Conservation (phyloP, 2,113 vertebrate genomes). For the Argyrosomus japonicus region DNA sequence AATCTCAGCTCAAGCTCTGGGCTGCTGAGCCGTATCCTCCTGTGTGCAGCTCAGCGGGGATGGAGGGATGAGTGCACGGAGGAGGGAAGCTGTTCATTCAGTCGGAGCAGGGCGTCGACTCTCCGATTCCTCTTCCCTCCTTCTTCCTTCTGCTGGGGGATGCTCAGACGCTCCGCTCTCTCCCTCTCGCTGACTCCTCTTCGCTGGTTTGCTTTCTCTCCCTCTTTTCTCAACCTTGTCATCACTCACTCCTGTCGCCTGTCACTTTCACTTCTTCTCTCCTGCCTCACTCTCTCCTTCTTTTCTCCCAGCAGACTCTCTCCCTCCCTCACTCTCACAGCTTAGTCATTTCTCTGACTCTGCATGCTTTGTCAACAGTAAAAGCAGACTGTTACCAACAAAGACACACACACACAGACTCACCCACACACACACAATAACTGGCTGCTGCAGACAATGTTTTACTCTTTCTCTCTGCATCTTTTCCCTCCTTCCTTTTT, state of each 20-base stretch:
- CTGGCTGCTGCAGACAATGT: slow-evolving; percentile 43
- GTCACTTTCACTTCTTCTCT: slow-evolving; percentile 39
- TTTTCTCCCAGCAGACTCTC: neutral
- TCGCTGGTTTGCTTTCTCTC: slow-evolving; percentile 6
- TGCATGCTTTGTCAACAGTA: slow-evolving; percentile 74
- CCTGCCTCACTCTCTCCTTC: slow-evolving; percentile 27
- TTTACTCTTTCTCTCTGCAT: slow-evolving; percentile 43
- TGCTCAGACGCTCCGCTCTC: slow-evolving; percentile 48
- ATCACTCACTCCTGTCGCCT: slow-evolving; percentile 38
- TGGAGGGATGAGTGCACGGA: slow-evolving; percentile 50
- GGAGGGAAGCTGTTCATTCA: slow-evolving; percentile 67
- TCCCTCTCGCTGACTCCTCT: slow-evolving; percentile 1
- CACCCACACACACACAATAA: slow-evolving; percentile 29
- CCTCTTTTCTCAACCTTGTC: slow-evolving; percentile 33
- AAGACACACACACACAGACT: slow-evolving; percentile 27
- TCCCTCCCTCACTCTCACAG: slow-evolving; percentile 20
- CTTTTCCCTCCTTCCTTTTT: slow-evolving; percentile 43
- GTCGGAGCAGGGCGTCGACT: slow-evolving; percentile 75
- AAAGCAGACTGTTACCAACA: slow-evolving; percentile 61
- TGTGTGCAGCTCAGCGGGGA: slow-evolving; percentile 40
- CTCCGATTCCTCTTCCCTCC: slow-evolving; percentile 51
- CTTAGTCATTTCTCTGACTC: slow-evolving; percentile 74
- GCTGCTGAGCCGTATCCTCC: slow-evolving; percentile 40
- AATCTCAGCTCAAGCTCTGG: slow-evolving; percentile 15
- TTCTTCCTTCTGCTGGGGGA: slow-evolving; percentile 49